These are phyloP conservation scores for Lasius platythorax DNA, from an alignment of 2,888 invertebrate species.

Conservation along the genomic window DNA sequence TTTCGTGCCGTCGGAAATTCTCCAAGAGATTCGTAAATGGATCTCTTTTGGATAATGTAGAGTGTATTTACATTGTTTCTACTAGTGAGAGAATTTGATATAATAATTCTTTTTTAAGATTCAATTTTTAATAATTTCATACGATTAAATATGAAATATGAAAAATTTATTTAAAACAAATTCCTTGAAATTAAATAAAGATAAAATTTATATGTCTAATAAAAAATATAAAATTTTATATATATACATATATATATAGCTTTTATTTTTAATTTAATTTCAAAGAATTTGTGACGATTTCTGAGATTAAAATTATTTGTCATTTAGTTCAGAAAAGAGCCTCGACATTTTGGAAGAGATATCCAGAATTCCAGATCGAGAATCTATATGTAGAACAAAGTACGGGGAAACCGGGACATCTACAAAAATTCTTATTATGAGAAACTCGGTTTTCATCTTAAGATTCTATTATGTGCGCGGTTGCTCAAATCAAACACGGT, in stretches of 20 bases:
- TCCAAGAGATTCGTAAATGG: not conserved
- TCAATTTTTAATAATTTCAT: not conserved
- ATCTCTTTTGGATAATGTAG: not conserved
- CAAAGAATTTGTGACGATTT: not conserved
- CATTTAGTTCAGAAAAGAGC: not conserved
- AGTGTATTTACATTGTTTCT: not conserved
- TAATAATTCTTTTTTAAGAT: not conserved
- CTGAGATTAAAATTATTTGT: not conserved
- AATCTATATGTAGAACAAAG: not conserved
- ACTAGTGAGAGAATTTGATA: not conserved
- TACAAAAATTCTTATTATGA: not conserved
- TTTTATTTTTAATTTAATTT: not conserved
- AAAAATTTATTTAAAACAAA: not conserved
- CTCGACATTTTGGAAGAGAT: not conserved
- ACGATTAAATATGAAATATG: not conserved
- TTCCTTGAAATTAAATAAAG: no score
- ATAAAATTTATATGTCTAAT: no score
- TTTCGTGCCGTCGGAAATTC: constrained; percentile 2
- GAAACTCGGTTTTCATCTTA: not conserved
- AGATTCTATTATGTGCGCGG: not conserved
- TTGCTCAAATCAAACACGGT: not conserved
- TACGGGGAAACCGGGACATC: not conserved
- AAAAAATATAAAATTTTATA: no score
- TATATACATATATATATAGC: no score
- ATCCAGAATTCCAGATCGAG: not conserved